Evolutionary conservation across 2,797 vertebrate genomes (phyloP), one percentile per base, ranked within the genome.

Genomic region (Oryzias sinensis): DNA sequence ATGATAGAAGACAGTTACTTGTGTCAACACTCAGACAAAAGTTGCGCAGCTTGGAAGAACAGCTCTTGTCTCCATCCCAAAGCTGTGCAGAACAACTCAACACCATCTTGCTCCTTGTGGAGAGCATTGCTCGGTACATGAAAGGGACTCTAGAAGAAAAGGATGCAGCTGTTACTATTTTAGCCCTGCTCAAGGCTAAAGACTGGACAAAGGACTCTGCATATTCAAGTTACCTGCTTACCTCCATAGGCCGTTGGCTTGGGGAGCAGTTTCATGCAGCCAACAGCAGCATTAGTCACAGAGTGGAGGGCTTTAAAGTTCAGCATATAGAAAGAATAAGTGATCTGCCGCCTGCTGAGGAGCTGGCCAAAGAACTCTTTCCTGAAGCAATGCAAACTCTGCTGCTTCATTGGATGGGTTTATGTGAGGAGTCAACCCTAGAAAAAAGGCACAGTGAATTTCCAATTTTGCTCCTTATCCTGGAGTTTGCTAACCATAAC

Each of bases 401-500:
- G 63, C 82, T 94, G 60, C 85, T 94, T 13, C 87, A 92, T 64
- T 94, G 93, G 93, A 94, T 94, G 93, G 93, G 93, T 2, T 72
- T 94, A 15, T 87, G 81, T 24, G 90, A 92, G 11, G 90, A 91
- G 46, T 80, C 87, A 5, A 77, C 80, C 1, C 18, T 79, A 27
- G 90, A 89, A 65, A 94, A 93, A 83, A 88, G 92, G 56, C 91
- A 70, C 55, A 93, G 92, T 11, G 93, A 94, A 80, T 94, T 89
- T 37, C 93, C 93, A 4, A 94, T 94, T 61, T 70, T 94, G 64
- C 90, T 94, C 4, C 91, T 94, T 1, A 94, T 94, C 45, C 84
- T 94, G 0, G 93, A 94, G 71, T 94, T 94, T 65, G 93, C 91
- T 20, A 94, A 94, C 77, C 93, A 92, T 59, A 94, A 94, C 79